Conservation (phyloP, 1,140 invertebrate species). For the Drosophila lacertosa region DNA sequence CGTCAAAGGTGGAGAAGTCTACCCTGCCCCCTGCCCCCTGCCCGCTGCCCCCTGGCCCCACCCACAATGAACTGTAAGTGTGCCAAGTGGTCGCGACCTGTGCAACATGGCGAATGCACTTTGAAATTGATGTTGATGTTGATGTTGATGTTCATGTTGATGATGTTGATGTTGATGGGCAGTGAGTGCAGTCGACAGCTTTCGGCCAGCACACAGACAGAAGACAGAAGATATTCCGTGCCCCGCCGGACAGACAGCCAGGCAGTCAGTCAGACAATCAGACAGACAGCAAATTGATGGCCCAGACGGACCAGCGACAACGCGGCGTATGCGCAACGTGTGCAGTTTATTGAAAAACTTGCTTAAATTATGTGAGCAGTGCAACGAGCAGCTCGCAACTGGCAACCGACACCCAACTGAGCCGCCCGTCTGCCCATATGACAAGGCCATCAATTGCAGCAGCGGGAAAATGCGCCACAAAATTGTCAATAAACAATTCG, state of each 20-base stretch:
- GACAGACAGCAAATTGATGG: slow-evolving; percentile 40
- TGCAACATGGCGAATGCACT: slow-evolving; percentile 59
- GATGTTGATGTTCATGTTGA: slow-evolving; percentile 36
- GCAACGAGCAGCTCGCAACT: not conserved
- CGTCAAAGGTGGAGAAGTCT: no score
- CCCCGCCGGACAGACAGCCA: slow-evolving; percentile 11
- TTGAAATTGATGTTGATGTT: slow-evolving; percentile 54
- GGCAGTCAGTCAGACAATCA: not conserved
- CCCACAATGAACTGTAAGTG: slow-evolving; percentile 1
- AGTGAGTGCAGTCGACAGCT: slow-evolving; percentile 13
- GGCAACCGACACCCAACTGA: not conserved
- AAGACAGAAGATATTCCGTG: not conserved
- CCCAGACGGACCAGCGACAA: slow-evolving; percentile 17
- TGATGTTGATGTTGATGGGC: slow-evolving; percentile 34
- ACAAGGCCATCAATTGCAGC: slow-evolving; percentile 71
- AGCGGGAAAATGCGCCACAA: slow-evolving; percentile 64
- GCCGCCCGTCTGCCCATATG: slow-evolving; percentile 16
- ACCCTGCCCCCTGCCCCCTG: no score
- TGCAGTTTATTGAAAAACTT: slow-evolving; percentile 80
- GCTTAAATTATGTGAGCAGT: slow-evolving; percentile 62
- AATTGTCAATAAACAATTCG: slow-evolving; percentile 74
- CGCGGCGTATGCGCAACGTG: slow-evolving; percentile 73
- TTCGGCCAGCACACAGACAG: not conserved
- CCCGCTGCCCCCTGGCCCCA: no score
- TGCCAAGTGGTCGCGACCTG: slow-evolving; percentile 45